Base-by-base conservation (phyloP, 2,888 invertebrate genomes). In the Nemotelus nigrinus region DNA sequence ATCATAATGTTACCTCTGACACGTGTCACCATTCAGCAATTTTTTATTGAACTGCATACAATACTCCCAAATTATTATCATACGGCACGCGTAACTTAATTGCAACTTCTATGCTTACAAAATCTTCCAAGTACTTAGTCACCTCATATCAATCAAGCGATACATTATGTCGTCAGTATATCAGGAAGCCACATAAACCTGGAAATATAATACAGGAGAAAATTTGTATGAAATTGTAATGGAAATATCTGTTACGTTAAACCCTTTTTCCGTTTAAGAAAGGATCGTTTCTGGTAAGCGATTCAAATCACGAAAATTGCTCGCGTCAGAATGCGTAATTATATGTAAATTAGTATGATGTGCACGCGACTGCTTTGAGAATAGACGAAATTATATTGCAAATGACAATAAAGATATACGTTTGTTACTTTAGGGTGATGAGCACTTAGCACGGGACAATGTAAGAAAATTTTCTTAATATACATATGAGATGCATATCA, bases 161-260 rank as follows among this genome's bases (percentile, higher is more conserved):
- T 25, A 25, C 25, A 25, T 25, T 25, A 25, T 25, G 25, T 25
- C 25, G 25, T 41, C n/a, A 65, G 65, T 47, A 8, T 55, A 3
- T 53, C 53, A 8, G 53, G 70, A 70, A 70, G 70, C 70, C 70
- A 41, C 10, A 8, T 41, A 55, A 55, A 41, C 43, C 55, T 41
- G 7, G 25, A 50, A 39, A 50, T 55, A 3, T 43, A 47, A 70
- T 47, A 8, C 45, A 7, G 4, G 2, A 45, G 67, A 50, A 70
- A 67, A 55, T 55, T 53, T 2, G 6, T 43, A 70, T 70, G 41
- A 2, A 70, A 55, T 55, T 41, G 55, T 55, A 70, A 70, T 70
- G 55, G 44, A 70, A 55, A 70, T 70, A 70, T 70, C 70, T 70
- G 53, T 70, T 70, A 55, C 70, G 55, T 43, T 70, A 39, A 70